These are phyloP conservation scores for Sogatella furcifera DNA, from an alignment of 1,140 invertebrate species.

Conservation along the genomic window DNA sequence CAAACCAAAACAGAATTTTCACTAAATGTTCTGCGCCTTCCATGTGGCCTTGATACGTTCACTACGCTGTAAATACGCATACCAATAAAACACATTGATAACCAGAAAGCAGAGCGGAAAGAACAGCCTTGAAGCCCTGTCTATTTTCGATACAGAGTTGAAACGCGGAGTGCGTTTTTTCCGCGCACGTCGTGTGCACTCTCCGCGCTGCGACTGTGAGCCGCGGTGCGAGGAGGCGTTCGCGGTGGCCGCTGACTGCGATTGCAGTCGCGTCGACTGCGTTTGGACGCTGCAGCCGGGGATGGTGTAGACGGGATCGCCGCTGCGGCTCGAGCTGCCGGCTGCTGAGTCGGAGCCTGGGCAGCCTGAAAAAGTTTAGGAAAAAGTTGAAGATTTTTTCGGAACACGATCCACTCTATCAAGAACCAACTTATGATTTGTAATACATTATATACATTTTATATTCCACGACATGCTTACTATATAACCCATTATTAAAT, in stretches of 20 bases:
- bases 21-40: neutral
- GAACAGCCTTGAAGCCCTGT: conserved; percentile 57
- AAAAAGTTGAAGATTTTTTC: too few species aligned
- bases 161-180: conserved; percentile 47
- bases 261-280: conserved; percentile 1
- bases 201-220: conserved; percentile 27
- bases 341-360: neutral
- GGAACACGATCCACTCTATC: too few species aligned
- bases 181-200: conserved; percentile 20
- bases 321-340: neutral
- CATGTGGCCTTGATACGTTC: conserved; percentile 34
- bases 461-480: too few species aligned
- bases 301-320: neutral
- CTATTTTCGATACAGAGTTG: conserved; percentile 73
- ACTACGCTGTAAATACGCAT: conserved; percentile 54
- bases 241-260: neutral
- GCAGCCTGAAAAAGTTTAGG: neutral
- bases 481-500: too few species aligned
- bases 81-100: conserved; percentile 74
- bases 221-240: neutral
- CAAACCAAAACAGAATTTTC: too few species aligned
- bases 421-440: too few species aligned
- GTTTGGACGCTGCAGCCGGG: neutral
- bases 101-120: conserved; percentile 65
- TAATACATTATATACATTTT: too few species aligned